Evolutionary conservation across 1,140 invertebrate genomes (phyloP).

Genomic region (Atta cephalotes): DNA sequence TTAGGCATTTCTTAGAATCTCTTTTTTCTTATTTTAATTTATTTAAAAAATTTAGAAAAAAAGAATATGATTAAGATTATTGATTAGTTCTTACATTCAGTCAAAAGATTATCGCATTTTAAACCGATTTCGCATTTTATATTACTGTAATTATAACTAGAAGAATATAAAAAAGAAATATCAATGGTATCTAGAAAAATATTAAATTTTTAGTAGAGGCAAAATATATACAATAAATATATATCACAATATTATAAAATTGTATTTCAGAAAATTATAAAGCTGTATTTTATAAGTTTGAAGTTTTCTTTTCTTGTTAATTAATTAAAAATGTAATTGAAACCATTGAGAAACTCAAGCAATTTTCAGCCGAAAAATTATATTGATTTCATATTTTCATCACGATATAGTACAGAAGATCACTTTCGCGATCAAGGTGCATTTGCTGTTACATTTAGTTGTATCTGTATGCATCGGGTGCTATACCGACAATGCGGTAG

Average conservation of each 20-base stretch:
- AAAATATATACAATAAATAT: background rate
- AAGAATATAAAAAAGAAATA: background rate
- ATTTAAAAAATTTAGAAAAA: background rate
- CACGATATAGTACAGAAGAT: background rate
- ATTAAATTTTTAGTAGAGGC: background rate
- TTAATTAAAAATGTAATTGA: background rate
- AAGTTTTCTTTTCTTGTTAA: background rate
- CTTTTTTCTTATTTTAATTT: no score
- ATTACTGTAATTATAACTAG: background rate
- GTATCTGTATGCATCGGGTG: constrained; percentile 22
- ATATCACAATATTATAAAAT: background rate
- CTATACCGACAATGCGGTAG: background rate
- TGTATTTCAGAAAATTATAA: background rate
- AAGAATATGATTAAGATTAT: background rate
- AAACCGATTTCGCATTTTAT: background rate
- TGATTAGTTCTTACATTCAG: background rate
- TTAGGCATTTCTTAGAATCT: background rate
- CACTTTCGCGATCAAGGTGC: background rate
- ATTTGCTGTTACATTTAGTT: constrained; percentile 25
- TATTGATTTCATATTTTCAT: background rate
- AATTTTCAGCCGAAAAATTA: background rate
- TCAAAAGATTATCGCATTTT: background rate
- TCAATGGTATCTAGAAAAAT: no score
- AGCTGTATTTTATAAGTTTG: background rate
- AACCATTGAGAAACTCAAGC: background rate